A percentile compares a stretch with the other conserved stretches of the same genome.
Evolutionary conservation across 2,113 vertebrate species (phyloP).

Genomic region (Rhizomys pruinosus): DNA sequence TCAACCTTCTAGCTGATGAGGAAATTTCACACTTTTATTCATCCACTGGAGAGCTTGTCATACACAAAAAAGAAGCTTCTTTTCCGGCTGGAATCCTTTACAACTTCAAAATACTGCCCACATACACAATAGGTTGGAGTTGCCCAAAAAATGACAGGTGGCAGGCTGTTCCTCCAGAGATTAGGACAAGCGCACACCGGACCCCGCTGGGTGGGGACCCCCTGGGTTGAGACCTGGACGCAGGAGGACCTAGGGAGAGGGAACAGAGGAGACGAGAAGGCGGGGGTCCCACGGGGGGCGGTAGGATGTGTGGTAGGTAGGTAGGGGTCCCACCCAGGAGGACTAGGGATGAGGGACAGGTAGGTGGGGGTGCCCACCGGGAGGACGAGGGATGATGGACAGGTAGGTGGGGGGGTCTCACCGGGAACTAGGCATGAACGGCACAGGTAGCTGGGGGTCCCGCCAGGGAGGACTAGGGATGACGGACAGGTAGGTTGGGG

Average conservation of each 20-base stretch:
- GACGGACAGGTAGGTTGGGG: no score
- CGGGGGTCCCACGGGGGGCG: neutral
- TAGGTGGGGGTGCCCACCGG: neutral
- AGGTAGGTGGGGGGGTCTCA: no score
- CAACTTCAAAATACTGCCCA: constrained; percentile 68
- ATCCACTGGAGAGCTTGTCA: constrained; percentile 20
- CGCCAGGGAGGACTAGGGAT: no score
- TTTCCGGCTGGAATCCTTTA: constrained; percentile 1
- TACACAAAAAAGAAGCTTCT: neutral
- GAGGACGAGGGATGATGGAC: no score
- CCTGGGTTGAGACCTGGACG: neutral
- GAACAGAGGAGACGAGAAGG: neutral
- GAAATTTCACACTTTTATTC: constrained; percentile 44
- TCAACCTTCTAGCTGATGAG: neutral
- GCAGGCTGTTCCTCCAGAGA: neutral
- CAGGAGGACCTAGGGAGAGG: neutral
- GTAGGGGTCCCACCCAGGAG: neutral
- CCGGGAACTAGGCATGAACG: no score
- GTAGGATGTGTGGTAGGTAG: neutral
- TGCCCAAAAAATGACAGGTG: constrained; percentile 56
- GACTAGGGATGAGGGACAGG: neutral
- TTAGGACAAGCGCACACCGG: neutral
- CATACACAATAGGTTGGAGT: constrained; percentile 52
- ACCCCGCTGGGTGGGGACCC: no score
- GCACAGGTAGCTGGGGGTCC: no score